These are phyloP conservation scores for Otolemur crassicaudatus DNA, from an alignment of 2,797 vertebrate genomes.

Conservation along the genomic window DNA sequence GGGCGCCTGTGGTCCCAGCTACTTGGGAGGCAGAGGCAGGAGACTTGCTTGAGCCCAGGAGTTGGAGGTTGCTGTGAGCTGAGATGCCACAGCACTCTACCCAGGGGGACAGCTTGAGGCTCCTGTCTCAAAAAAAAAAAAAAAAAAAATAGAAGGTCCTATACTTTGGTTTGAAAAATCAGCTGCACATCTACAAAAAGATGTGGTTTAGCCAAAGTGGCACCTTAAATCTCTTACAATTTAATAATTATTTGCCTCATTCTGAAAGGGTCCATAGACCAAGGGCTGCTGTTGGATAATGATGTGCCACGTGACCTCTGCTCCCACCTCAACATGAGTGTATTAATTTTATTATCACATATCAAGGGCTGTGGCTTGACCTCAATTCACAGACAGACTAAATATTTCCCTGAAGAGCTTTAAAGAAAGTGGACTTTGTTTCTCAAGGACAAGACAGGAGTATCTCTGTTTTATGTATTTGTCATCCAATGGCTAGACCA, in stretches of 20 bases:
- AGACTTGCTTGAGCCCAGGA: no score
- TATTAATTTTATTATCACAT: conserved; percentile 61
- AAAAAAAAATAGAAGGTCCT: neutral
- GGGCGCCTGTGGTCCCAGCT: no score
- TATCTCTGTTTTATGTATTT: neutral
- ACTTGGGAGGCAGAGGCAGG: no score
- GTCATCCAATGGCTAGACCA: neutral
- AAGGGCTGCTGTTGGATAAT: neutral
- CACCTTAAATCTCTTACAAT: neutral
- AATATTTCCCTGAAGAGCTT: conserved; percentile 50
- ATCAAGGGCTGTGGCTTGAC: conserved; percentile 20
- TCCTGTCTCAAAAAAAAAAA: no score
- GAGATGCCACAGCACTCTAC: no score
- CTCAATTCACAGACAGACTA: neutral
- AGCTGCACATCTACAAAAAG: neutral
- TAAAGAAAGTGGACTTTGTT: neutral
- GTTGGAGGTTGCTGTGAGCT: no score
- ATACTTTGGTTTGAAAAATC: neutral
- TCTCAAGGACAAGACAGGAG: conserved; percentile 3
- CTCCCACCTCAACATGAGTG: neutral
- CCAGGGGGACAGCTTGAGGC: no score
- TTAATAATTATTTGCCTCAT: neutral
- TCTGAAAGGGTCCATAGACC: neutral
- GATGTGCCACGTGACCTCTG: neutral
- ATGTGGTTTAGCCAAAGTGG: neutral